Percentiles rank a stretch among this genome's conserved stretches.
phyloP scores from a whole-genome alignment of 92 coral and sea anemone genomes.

The Epizoanthus rinbou region DNA sequence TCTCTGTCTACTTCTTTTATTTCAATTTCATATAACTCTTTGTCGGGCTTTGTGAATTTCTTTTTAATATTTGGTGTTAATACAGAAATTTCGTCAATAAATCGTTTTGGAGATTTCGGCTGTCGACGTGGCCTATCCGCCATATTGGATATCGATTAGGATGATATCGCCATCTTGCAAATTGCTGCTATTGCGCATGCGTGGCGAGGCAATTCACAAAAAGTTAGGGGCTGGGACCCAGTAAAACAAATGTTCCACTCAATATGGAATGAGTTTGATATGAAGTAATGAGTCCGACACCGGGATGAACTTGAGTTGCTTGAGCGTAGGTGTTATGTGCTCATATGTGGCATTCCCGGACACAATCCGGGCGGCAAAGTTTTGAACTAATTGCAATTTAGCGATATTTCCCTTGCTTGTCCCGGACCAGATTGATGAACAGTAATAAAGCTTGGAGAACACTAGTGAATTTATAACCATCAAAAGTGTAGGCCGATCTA shows the following conservation, averaged over 20 bases:
- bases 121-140: constrained; percentile 2
- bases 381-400: no score
- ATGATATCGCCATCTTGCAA: neutral
- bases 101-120: neutral
- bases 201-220: neutral
- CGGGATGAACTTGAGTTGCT: no score
- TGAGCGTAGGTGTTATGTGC: no score
- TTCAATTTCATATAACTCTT: constrained; percentile 49
- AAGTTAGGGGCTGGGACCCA: neutral
- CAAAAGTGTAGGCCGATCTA: no score
- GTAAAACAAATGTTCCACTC: constrained; percentile 11
- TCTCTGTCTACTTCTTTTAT: constrained; percentile 55
- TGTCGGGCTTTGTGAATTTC: constrained; percentile 20
- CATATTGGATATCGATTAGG: neutral
- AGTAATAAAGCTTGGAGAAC: no score
- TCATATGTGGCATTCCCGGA: no score
- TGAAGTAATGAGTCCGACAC: no score
- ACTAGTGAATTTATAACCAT: no score
- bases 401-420: no score
- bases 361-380: no score
- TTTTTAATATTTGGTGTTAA: constrained; percentile 30
- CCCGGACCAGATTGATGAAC: no score
- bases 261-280: constrained; percentile 21
- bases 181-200: neutral
- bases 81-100: constrained; percentile 3